Percentiles rank a stretch among this genome's conserved stretches.
These are phyloP conservation scores for Chaetodon auriga DNA, from an alignment of 2,113 vertebrate genomes.

Conservation along the genomic window DNA sequence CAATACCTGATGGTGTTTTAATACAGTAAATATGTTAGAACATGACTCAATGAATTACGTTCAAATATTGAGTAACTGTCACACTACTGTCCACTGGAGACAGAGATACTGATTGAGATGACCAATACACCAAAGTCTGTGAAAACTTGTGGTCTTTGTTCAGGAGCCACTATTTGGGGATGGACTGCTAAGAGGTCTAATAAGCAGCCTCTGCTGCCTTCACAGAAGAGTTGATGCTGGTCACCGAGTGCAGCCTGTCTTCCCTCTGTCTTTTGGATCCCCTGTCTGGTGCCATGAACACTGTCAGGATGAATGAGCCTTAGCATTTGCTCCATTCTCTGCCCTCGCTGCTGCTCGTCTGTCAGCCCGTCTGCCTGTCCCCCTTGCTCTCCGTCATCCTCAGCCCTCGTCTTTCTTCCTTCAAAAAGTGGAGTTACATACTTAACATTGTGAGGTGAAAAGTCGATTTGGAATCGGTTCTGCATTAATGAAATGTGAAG, in stretches of 20 bases:
- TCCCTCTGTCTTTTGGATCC: slow-evolving; percentile 13
- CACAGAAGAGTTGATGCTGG: slow-evolving; percentile 7
- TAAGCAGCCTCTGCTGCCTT: neutral
- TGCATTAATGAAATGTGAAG: neutral
- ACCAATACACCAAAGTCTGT: neutral
- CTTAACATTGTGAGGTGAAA: neutral
- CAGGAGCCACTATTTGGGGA: neutral
- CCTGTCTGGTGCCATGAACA: slow-evolving; percentile 39
- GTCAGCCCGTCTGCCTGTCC: slow-evolving; percentile 42
- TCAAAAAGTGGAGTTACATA: neutral
- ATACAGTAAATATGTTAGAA: no score
- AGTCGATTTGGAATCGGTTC: neutral
- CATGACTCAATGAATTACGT: no score
- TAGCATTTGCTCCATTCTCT: slow-evolving; percentile 26
- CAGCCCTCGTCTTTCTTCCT: slow-evolving; percentile 2
- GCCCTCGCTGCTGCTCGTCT: slow-evolving; percentile 49
- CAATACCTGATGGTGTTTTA: no score
- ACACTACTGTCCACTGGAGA: neutral
- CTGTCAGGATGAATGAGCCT: slow-evolving; percentile 55
- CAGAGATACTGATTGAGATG: neutral
- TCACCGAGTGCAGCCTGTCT: slow-evolving; percentile 12
- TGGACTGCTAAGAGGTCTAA: neutral
- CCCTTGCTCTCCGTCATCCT: slow-evolving; percentile 14
- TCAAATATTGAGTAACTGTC: no score
- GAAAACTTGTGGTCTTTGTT: neutral